Evolutionary conservation across 2,113 vertebrate genomes (phyloP).

Genomic region (Protobothrops flavoviridis): DNA sequence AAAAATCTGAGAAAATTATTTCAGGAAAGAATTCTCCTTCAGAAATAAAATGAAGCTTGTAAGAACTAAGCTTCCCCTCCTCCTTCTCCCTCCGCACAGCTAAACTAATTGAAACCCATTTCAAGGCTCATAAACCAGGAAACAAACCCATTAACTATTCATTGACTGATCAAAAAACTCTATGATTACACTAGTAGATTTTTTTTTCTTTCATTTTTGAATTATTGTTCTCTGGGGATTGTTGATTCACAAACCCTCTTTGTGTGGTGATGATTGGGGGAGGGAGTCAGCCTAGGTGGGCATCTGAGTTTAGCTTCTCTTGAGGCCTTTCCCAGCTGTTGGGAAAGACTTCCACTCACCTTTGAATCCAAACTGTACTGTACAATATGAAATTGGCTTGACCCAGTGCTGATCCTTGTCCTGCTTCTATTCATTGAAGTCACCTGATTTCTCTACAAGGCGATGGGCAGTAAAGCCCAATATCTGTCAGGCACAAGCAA

Average conservation of each 20-base stretch:
- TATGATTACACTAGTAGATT: neutral
- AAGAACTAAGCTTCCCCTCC: neutral
- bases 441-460: neutral
- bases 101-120: neutral
- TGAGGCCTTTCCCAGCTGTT: neutral
- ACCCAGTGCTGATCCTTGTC: neutral
- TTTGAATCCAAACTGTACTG: neutral
- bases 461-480: neutral
- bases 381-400: neutral
- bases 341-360: neutral
- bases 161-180: constrained; percentile 13
- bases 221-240: neutral
- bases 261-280: neutral
- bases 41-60: neutral
- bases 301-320: neutral
- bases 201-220: neutral
- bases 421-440: neutral
- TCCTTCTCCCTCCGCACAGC: neutral
- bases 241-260: neutral
- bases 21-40: neutral
- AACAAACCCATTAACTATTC: constrained; percentile 2
- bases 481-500: neutral
- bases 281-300: too few relatives aligned
- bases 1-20: neutral
- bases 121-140: neutral